Base-by-base conservation (phyloP, 2,888 invertebrate genomes). In the Ormyrus pomaceus region DNA sequence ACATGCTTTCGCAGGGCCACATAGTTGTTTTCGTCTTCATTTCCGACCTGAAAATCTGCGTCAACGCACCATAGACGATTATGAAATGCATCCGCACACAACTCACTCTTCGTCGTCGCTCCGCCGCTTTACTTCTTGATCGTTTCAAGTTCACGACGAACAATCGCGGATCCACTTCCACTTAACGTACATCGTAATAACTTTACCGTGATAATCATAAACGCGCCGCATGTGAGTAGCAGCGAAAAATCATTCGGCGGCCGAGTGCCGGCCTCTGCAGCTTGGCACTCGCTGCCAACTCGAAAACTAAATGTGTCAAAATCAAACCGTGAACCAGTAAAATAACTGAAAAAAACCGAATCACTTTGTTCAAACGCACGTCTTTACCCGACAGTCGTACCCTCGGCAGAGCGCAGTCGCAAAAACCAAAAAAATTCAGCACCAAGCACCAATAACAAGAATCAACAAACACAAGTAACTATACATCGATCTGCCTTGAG, bases 101-200 rank as follows among this genome's bases (percentile, higher is more conserved):
- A 71, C 45, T 19, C 71, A 59, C 71, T 59, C 34, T 51, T 58
- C 46, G 50, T 11, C 50, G 46, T 11, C 56, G 19, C 50, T 51
- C 45, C 46, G 5, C 48, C 5, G 6, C 34, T 58, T 66, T 46
- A 5, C 48, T 9, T 9, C 34, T 58, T 66, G 13, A 5, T 34
- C 56, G 10, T 59, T 45, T 34, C 56, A 19, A 74, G 79, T 79
- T 79, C 79, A 79, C 74, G 79, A 73, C 19, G 56, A 50, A n/a
- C 13, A 68, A 73, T 13, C 65, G 61, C 69, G 55, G 10, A 48
- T 50, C 45, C 72, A 69, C 69, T 78, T 78, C 78, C 78, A 78
- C 78, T 78, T 62, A 68, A 73, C 72, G 78, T 73, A 78, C 73
- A 78, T 78, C 56, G 61, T 73, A 50, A 45, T 61, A 45, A 19